These are phyloP conservation scores for Ctenopoma kingsleyae DNA, from an alignment of 2,797 vertebrate species.

Conservation along the genomic window DNA sequence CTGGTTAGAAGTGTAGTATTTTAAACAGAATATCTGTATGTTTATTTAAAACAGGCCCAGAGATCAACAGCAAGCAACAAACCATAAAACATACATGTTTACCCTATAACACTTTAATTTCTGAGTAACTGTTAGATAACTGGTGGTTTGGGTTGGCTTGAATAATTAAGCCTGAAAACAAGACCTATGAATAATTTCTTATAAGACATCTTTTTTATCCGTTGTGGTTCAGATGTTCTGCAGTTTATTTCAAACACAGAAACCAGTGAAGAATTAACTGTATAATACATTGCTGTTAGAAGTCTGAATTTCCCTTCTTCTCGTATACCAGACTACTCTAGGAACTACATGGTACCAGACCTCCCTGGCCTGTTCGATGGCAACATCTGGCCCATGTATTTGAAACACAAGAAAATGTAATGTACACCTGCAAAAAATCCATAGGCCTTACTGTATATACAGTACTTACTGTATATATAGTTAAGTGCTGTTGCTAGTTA, in stretches of 20 bases:
- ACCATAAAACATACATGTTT: constrained; percentile 1
- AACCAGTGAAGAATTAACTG: constrained; percentile 18
- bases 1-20: neutral
- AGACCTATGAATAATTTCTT: constrained; percentile 18
- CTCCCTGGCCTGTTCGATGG: too few species aligned
- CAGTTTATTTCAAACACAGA: constrained; percentile 31
- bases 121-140: constrained; percentile 3
- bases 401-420: neutral
- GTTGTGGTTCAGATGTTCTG: constrained; percentile 45
- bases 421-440: constrained; percentile 35
- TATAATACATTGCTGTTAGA: constrained; percentile 3
- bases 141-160: constrained; percentile 13
- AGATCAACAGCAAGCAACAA: neutral
- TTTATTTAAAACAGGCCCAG: neutral
- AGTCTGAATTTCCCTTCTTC: constrained; percentile 21
- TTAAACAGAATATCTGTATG: constrained; percentile 4
- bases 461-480: constrained; percentile 53
- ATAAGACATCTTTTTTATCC: constrained; percentile 26
- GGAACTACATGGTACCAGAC: too few species aligned
- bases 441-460: constrained; percentile 49
- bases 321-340: constrained; percentile 17
- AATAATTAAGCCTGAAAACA: constrained; percentile 42
- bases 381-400: too few species aligned
- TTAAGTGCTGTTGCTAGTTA: constrained; percentile 73
- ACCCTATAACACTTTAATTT: neutral